A percentile compares a stretch with the other conserved stretches of the same genome.
These are phyloP conservation scores for Trachelus tabidus DNA, from an alignment of 2,888 invertebrate genomes.

Conservation along the genomic window DNA sequence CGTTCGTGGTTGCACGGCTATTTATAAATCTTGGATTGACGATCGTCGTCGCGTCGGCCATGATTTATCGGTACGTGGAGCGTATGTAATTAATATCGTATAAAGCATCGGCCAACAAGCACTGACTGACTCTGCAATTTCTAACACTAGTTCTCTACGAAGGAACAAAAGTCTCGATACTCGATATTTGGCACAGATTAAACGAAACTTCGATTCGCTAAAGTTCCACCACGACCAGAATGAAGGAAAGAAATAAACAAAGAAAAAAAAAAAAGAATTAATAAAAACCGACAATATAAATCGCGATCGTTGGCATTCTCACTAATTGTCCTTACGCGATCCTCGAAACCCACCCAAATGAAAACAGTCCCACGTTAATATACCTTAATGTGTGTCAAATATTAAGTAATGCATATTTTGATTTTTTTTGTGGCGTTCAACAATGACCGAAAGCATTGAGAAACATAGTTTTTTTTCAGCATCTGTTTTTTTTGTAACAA, in stretches of 20 bases:
- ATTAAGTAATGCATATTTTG: constrained; percentile 39
- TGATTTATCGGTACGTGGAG: background rate
- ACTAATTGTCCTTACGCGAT: background rate
- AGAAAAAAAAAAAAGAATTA: constrained; percentile 16
- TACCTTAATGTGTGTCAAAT: constrained; percentile 50
- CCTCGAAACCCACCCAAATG: background rate
- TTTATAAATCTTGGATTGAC: background rate
- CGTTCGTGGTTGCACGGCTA: background rate
- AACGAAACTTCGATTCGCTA: constrained; percentile 39
- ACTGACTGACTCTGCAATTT: constrained; percentile 25
- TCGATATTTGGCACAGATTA: constrained; percentile 65
- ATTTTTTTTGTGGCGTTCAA: constrained; percentile 27
- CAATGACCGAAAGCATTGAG: constrained; percentile 33
- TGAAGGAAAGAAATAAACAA: constrained; percentile 16
- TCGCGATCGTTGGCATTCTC: background rate
- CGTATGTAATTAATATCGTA: constrained; percentile 13
- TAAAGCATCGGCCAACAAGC: constrained; percentile 11
- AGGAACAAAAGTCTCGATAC: constrained; percentile 62
- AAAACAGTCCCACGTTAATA: background rate
- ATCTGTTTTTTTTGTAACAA: constrained; percentile 33
- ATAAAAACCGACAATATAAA: constrained; percentile 19
- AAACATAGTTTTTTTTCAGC: constrained; percentile 30
- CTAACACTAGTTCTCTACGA: constrained; percentile 44
- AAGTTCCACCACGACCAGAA: constrained; percentile 18
- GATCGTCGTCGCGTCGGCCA: background rate